A percentile compares a stretch with the other conserved stretches of the same genome.
Evolutionary conservation across 2,888 invertebrate genomes (phyloP).

Genomic region (Malacosoma neustria): DNA sequence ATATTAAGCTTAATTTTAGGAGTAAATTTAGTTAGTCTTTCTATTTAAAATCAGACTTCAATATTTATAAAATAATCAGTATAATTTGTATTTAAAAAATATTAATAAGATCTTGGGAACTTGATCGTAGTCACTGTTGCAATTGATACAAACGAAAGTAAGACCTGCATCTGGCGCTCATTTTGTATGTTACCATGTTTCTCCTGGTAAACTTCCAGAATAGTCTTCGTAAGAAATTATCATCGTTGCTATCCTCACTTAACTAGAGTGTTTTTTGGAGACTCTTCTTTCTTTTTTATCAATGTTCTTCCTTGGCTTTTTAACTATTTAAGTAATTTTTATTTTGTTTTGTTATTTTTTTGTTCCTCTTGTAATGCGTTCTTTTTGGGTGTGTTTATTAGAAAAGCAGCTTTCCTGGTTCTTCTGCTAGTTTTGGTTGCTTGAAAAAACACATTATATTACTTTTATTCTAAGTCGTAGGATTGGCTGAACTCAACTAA

Average conservation of each 20-base stretch:
- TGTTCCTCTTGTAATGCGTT: conserved; percentile 14
- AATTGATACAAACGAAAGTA: conserved; percentile 2
- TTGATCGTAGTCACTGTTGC: conserved; percentile 4
- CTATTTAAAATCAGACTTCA: conserved; percentile 2
- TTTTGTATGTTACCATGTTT: conserved; percentile 14
- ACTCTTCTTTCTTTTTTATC: conserved; percentile 10
- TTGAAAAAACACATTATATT: no score
- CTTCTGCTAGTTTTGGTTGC: conserved; percentile 13
- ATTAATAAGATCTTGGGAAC: conserved; percentile 3
- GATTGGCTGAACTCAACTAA: no score
- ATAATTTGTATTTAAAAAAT: no score
- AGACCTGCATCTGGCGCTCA: conserved; percentile 1
- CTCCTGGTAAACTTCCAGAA: conserved; percentile 18
- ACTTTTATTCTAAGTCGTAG: conserved; percentile 18
- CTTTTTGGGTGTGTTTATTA: conserved; percentile 14
- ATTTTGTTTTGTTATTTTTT: no score
- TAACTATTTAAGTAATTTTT: conserved; percentile 11
- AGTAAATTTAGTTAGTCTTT: conserved; percentile 2
- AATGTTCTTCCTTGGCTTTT: conserved; percentile 11
- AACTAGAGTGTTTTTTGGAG: conserved; percentile 15
- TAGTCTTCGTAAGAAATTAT: conserved; percentile 18
- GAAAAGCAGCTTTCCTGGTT: conserved; percentile 2
- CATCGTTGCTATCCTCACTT: conserved; percentile 17
- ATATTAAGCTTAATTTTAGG: conserved; percentile 1
- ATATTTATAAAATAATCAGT: conserved; percentile 10